Base-by-base conservation (phyloP, 2,113 vertebrate species). In the Dendropsophus ebraccatus region DNA sequence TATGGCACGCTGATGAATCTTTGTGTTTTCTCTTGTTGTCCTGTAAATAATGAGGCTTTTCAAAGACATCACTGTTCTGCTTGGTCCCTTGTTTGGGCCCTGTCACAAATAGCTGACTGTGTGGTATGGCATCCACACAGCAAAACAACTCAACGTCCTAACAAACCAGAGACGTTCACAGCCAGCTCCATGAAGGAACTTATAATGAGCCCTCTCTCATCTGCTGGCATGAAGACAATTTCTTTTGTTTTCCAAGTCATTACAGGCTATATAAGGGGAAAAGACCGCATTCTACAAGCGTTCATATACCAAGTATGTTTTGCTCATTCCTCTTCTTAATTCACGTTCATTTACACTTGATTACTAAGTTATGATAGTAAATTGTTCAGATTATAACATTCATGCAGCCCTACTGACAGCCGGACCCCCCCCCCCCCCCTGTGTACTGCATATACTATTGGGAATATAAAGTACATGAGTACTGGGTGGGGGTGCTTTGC, bases 111-210 rank as follows among this genome's bases (percentile, higher is more conserved):
- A 87, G 76, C 45, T 32, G 77, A 62, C 82, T 81, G 87, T 84
- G 82, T 79, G 75, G 81, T 58, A 58, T 25, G 52, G 82, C 65
- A 72, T 82, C 65, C 81, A 50, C 62, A 62, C n/a, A 60, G 67
- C 84, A 87, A 72, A 87, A 87, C 85, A 87, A 87, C 73, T 81
- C 85, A 81, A 80, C 49, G 79, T 56, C 76, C 81, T 80, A 62
- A 70, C 41, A 76, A 82, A 87, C 30, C 35, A 87, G 76, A 82
- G 52, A 32, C 11, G 37, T 80, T 87, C 76, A 80, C 41, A 80
- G 76, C 81, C 25, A 56, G 67, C 75, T 28, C n/a, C 81, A 73
- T 75, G 82, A 77, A 50, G 41, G 25, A 74, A 70, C 60, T 84
- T n/a, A 54, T 84, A 87, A 87, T 84, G 82, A 87, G 12, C 13